Percentiles rank a stretch among this genome's conserved stretches.
Conservation (phyloP, 2,797 vertebrate species). For the Acipenser oxyrinchus region DNA sequence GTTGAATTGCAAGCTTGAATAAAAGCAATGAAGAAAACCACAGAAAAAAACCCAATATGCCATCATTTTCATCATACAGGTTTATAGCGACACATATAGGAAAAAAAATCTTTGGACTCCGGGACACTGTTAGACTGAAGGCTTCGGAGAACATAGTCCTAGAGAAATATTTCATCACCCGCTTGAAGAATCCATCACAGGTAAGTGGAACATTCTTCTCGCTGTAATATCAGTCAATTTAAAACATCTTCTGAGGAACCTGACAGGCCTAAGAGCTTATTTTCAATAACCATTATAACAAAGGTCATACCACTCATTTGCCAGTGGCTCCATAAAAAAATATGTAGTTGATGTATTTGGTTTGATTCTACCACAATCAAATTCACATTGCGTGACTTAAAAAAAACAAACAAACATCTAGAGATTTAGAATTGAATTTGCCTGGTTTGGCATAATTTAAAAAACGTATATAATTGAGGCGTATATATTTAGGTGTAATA, state of each 20-base stretch:
- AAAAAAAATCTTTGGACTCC: slow-evolving; percentile 58
- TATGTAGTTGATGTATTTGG: not conserved
- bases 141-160: slow-evolving; percentile 61
- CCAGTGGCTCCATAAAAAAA: slow-evolving; percentile 45
- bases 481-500: too few species aligned
- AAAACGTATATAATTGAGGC: too few species aligned
- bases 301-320: slow-evolving; percentile 41
- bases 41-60: too few species aligned
- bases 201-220: slow-evolving; percentile 47
- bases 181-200: slow-evolving; percentile 64
- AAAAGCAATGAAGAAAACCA: too few species aligned
- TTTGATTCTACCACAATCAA: too few species aligned
- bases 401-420: too few species aligned
- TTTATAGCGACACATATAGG: slow-evolving; percentile 76
- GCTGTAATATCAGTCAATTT: slow-evolving; percentile 5
- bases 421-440: too few species aligned
- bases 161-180: slow-evolving; percentile 66
- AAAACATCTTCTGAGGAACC: not conserved
- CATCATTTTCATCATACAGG: slow-evolving; percentile 43
- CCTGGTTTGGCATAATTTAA: too few species aligned
- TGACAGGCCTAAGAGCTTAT: too few species aligned
- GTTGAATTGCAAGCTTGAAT: too few species aligned
- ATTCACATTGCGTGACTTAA: too few species aligned
- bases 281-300: too few species aligned
- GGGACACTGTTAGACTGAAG: slow-evolving; percentile 51